Percentiles rank a stretch among this genome's conserved stretches.
Evolutionary conservation across 2,888 invertebrate genomes (phyloP).

Genomic region (Vanessa cardui): DNA sequence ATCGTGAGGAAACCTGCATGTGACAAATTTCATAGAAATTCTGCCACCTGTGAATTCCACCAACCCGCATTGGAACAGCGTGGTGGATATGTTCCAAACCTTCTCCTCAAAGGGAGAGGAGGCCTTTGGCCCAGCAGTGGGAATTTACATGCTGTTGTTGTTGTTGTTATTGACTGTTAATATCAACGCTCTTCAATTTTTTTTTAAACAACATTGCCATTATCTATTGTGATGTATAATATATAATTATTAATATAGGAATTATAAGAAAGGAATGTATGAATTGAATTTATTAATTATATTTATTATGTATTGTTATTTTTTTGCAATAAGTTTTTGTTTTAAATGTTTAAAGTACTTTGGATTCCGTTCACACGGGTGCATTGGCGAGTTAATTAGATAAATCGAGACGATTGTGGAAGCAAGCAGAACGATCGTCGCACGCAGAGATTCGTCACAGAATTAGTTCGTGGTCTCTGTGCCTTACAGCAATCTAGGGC

Average conservation of each 20-base stretch:
- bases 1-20: too few relatives aligned
- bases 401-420: constrained; percentile 69
- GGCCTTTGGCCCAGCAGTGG: too few relatives aligned
- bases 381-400: constrained; percentile 74
- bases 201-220: not conserved
- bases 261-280: not conserved
- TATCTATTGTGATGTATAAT: not conserved
- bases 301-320: not conserved
- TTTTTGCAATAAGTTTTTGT: not conserved
- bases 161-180: too few relatives aligned
- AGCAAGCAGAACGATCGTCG: constrained; percentile 64
- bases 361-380: constrained; percentile 58
- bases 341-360: constrained; percentile 16
- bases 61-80: too few relatives aligned
- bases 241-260: not conserved
- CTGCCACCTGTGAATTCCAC: too few relatives aligned
- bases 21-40: too few relatives aligned
- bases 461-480: constrained; percentile 45
- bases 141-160: too few relatives aligned
- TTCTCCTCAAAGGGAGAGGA: too few relatives aligned
- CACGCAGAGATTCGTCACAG: constrained; percentile 78
- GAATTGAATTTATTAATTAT: not conserved
- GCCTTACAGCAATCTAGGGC: constrained; percentile 38
- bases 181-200: too few relatives aligned
- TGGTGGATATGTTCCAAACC: too few relatives aligned